Base-by-base conservation (phyloP, 2,888 invertebrate species). In the Cheilosia vulpina region DNA sequence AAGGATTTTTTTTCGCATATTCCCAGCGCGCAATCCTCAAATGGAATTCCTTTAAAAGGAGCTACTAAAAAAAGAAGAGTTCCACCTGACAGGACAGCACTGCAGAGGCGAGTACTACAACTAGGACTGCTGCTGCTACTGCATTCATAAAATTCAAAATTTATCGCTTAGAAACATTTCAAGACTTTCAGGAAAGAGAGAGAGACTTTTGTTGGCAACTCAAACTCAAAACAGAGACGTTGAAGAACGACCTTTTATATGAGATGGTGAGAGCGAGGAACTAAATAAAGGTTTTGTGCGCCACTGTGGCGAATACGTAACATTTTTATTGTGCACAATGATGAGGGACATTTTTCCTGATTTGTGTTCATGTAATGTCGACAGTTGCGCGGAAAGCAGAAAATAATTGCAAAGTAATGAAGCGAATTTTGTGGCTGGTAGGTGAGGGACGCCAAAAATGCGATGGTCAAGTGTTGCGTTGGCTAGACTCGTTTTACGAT, bases 141-240 rank as follows among this genome's bases (percentile, higher is more conserved):
- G 82, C 77, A 82, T 77, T 82, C 82, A 71, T 82, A 77, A 82
- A 82, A 82, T 77, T 71, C 53, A 71, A 71, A 77, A 82, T 82
- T 82, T 77, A 82, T 82, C 53, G 60, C 77, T 58, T 38, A 55
- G 71, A 77, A 77, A 77, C 72, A 66, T 71, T 82, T 77, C 71
- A 82, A 65, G 71, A 57, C 62, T 53, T 71, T 53, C 17, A 55
- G 24, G 57, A 1, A 5, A 5, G 52, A 27, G 31, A 68, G 52
- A 27, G 31, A 68, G 38, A 66, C 13, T 43, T 69, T 55, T 19
- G 13, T 45, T 57, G 43, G 66, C 53, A 53, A 15, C 13, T 43
- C 41, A 52, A 53, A 55, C 66, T 43, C 7, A 6, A 27, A 31
- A 68, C 19, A 43, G 43, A 31, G 53, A 68, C 66, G 19, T 55